Conservation (phyloP, 2,113 vertebrate genomes). For the crab-eating macaque (Macaca fascicularis) region DNA sequence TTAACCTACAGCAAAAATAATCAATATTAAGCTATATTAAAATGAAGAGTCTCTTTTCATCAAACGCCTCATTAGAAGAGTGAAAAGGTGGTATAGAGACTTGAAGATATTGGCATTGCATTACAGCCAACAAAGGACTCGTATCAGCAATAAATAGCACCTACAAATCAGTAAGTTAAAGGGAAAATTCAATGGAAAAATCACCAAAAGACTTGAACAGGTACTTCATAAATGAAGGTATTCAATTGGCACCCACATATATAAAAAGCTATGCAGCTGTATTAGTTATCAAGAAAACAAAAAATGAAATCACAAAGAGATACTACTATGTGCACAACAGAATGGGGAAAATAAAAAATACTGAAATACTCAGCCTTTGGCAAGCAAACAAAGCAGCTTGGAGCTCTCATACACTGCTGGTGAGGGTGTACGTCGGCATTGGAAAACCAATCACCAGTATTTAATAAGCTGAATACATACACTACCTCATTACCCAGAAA, state of each 20-base stretch:
- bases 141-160: neutral
- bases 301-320: neutral
- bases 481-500: neutral
- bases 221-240: neutral
- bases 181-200: neutral
- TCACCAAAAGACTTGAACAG: neutral
- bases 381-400: neutral
- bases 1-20: neutral
- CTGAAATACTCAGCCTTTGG: neutral
- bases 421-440: no score
- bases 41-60: neutral
- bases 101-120: neutral
- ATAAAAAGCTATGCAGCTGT: neutral
- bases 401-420: neutral
- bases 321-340: no score
- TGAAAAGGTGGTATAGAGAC: neutral
- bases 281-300: neutral
- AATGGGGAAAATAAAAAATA: no score
- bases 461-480: neutral
- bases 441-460: neutral
- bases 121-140: neutral
- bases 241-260: neutral
- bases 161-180: neutral
- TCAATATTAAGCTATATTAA: neutral
- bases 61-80: neutral